These are phyloP conservation scores for Pelecanus crispus DNA, from an alignment of 2,113 vertebrate genomes.

Conservation along the genomic window DNA sequence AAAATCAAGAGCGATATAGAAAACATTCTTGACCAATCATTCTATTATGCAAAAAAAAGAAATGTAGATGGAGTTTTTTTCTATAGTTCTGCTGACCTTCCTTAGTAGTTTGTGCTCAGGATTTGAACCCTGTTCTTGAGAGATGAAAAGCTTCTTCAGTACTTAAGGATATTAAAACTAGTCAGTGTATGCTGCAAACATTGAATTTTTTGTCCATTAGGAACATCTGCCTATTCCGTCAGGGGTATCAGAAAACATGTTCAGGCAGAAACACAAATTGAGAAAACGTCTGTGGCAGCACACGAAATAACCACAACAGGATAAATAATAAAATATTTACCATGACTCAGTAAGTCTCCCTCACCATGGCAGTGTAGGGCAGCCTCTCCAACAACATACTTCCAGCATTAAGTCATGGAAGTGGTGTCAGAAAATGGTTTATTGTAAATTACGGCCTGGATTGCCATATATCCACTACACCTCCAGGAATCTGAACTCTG, in stretches of 20 bases:
- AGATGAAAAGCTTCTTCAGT: not conserved
- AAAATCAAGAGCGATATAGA: not conserved
- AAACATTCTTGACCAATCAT: not conserved
- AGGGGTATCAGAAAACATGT: conserved; percentile 10
- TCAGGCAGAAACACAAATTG: conserved; percentile 23
- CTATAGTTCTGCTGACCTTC: not conserved
- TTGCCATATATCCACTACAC: conserved; percentile 62
- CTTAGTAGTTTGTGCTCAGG: not conserved
- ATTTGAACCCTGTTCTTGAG: not conserved
- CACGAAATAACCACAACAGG: conserved; percentile 31
- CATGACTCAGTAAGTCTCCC: conserved; percentile 17
- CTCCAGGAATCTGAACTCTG: conserved; percentile 65
- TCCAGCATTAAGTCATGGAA: conserved; percentile 50
- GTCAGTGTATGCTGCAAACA: not conserved
- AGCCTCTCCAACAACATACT: conserved; percentile 14
- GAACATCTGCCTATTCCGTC: conserved; percentile 52
- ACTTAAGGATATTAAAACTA: conserved; percentile 4
- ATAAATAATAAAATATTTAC: conserved; percentile 49
- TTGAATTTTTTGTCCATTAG: conserved; percentile 9
- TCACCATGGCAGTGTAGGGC: not conserved
- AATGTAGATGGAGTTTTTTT: rapidly evolving
- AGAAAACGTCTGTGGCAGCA: conserved; percentile 2
- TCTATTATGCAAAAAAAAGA: not conserved
- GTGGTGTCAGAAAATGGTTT: conserved; percentile 40
- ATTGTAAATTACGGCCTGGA: conserved; percentile 48